Evolutionary conservation across 2,797 vertebrate species (phyloP), one percentile per base, ranked within the genome.

Genomic region (Anguilla marmorata): DNA sequence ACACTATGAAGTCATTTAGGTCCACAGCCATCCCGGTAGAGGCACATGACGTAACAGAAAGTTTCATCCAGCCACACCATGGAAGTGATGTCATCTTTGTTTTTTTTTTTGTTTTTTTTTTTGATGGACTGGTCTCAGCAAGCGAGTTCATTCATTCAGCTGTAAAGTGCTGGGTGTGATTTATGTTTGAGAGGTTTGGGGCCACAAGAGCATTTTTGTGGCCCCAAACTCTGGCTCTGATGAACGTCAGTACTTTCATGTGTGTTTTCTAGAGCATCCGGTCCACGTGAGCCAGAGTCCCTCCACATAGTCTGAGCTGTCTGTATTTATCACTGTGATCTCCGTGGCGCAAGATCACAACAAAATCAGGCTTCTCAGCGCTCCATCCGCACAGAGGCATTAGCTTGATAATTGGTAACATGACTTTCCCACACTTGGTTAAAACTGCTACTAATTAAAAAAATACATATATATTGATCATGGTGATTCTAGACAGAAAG

Each of bases 381-480:
- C 84, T 90, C 86, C 37, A 45, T 85, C 45, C 88, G 79, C 88
- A 90, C 83, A 86, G 52, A 41, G 37, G 21, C 85, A 88, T 88
- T 84, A 63, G 66, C 85, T 6, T 88, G 86, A 84, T 88, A 91
- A 88, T 85, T 86, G 87, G 88, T 87, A 88, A 90, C 86, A 90
- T 88, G 88, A 90, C 89, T 88, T 89, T 90, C 88, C 88, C 79
- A 86, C 50, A 69, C 89, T 89, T 89, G 52, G 90, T 87, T 91
- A 90, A 41, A 91, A 92, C 88, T 90, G 85, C 88, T 86, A 63
- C 88, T 87, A 90, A 89, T 89, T 88, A 87, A 90, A 80, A 86
- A 90, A 88, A 89, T 2, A 30, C 11, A 30, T 72, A 76, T 85
- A 76, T 84, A 91, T 89, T 90, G 89, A 88, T 90, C 76, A 89